phyloP scores from a whole-genome alignment of 2,888 invertebrate genomes.

The Diarsia mendica region DNA sequence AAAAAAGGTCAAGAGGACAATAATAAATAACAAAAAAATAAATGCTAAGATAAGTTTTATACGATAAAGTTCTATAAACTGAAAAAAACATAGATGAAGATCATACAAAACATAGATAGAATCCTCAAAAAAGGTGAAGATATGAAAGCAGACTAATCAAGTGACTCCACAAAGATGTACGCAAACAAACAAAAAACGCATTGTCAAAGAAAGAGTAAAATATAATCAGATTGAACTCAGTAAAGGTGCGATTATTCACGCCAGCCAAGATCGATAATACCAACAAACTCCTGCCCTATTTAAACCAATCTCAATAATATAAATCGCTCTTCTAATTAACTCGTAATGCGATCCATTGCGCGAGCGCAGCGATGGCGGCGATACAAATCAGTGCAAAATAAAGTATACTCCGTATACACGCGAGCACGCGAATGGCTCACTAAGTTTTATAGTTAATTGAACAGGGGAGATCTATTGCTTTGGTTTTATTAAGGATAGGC shows the following conservation, averaged over 20 bases:
- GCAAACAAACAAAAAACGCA: too few species aligned
- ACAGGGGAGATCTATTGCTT: slow-evolving; percentile 8
- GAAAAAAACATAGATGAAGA: neutral
- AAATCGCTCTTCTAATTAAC: slow-evolving; percentile 63
- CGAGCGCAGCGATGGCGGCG: slow-evolving; percentile 48
- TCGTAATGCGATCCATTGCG: slow-evolving; percentile 61
- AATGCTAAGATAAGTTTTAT: neutral
- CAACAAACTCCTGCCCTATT: slow-evolving; percentile 44
- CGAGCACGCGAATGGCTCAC: slow-evolving; percentile 59
- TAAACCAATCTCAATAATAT: slow-evolving; percentile 55
- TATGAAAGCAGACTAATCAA: neutral
- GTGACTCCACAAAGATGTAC: neutral
- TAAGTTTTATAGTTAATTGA: slow-evolving; percentile 44
- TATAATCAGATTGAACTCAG: slow-evolving; percentile 21
- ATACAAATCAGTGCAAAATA: slow-evolving; percentile 64
- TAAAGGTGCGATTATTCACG: slow-evolving; percentile 34
- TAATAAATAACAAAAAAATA: neutral
- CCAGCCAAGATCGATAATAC: slow-evolving; percentile 30
- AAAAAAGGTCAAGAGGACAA: neutral
- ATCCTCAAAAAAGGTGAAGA: neutral
- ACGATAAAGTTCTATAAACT: neutral
- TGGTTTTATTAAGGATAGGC: slow-evolving; percentile 1
- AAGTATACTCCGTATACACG: slow-evolving; percentile 53
- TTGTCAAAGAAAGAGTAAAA: neutral
- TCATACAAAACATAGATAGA: too few species aligned